Conservation (phyloP, 2,888 invertebrate genomes). For the Iphiclides podalirius region DNA sequence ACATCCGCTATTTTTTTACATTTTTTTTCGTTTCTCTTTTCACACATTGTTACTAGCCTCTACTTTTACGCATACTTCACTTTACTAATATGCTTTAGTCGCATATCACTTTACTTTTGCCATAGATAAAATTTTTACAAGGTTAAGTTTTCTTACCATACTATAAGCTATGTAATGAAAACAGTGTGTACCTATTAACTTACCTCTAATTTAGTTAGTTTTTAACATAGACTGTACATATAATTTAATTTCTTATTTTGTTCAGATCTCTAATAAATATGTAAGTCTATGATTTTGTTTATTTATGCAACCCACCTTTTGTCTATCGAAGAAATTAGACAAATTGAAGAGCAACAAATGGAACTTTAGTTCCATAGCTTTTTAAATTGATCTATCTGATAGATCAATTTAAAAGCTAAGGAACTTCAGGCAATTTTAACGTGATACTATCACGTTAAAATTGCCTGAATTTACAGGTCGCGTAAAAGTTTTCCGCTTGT, state of each 20-base stretch:
- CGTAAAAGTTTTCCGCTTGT: too few species aligned
- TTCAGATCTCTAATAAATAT: conserved; percentile 82
- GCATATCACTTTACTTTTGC: conserved; percentile 51
- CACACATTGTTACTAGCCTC: conserved; percentile 42
- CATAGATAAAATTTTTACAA: conserved; percentile 48
- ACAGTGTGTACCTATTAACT: conserved; percentile 79
- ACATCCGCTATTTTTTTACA: conserved; percentile 51
- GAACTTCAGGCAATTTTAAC: too few species aligned
- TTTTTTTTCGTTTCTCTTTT: conserved; percentile 44
- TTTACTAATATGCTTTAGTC: conserved; percentile 48
- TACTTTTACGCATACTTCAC: conserved; percentile 41
- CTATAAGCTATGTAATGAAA: conserved; percentile 63
- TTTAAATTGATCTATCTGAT: too few species aligned
- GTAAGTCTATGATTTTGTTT: conserved; percentile 68
- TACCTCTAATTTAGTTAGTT: conserved; percentile 79
- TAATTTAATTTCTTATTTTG: conserved; percentile 81
- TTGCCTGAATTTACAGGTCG: too few species aligned
- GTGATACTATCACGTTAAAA: too few species aligned
- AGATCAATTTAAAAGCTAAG: too few species aligned
- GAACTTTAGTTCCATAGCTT: too few species aligned
- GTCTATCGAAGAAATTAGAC: too few species aligned
- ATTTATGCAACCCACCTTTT: conserved; percentile 31
- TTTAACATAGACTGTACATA: conserved; percentile 81
- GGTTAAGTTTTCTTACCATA: conserved; percentile 45
- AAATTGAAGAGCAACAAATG: too few species aligned